Evolutionary conservation across 2,797 vertebrate species (phyloP).

Genomic region (Hemibagrus guttatus): DNA sequence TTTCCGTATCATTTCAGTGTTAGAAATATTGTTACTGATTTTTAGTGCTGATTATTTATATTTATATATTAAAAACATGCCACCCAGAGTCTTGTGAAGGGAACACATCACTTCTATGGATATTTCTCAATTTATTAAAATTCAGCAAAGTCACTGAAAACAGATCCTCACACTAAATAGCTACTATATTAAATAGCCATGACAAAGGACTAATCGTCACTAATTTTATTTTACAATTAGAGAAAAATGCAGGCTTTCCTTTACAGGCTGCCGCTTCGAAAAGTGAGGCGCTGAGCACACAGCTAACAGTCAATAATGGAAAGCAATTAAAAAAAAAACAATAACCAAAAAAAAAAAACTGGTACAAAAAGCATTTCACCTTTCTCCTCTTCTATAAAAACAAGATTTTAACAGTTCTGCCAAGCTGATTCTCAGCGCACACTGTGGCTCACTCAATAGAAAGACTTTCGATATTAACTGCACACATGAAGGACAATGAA

Average conservation of each 20-base stretch:
- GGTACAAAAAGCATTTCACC: conserved; percentile 57
- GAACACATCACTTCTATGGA: neutral
- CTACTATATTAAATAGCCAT: conserved; percentile 27
- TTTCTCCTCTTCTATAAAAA: conserved; percentile 49
- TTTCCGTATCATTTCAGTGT: neutral
- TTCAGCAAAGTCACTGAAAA: conserved; percentile 23
- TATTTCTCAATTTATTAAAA: conserved; percentile 32
- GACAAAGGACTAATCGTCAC: conserved; percentile 33
- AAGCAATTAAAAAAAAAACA: conserved; percentile 38
- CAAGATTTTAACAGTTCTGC: conserved; percentile 47
- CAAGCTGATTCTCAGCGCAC: conserved; percentile 32
- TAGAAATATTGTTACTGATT: neutral
- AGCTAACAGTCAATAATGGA: conserved; percentile 54
- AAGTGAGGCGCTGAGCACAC: conserved; percentile 53
- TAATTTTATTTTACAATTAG: conserved; percentile 57
- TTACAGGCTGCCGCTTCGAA: conserved; percentile 50
- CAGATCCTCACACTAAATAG: conserved; percentile 3
- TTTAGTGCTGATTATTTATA: neutral
- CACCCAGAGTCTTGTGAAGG: neutral
- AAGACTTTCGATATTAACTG: conserved; percentile 39
- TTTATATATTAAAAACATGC: neutral
- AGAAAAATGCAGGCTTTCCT: conserved; percentile 41
- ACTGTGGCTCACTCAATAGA: conserved; percentile 39
- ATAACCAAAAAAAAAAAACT: conserved; percentile 42
- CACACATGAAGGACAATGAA: conserved; percentile 40